Conservation (phyloP, 2,113 vertebrate species). For the Pan troglodytes region NHGRI_mPanTro3-v2.1_pri NC_072404.2:30173001-30173500, state of each 20-base stretch:
- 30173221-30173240: not conserved
- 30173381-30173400: not conserved
- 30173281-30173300: not conserved
- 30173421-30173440: not conserved
- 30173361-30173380: not conserved
- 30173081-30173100: not conserved
- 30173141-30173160: not conserved
- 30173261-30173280: not conserved
- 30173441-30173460: not conserved
- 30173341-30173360: not conserved
- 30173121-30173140: not conserved
- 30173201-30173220: not conserved
- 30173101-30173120: not conserved
- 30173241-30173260: not conserved
- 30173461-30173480: conserved; percentile 3
- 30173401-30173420: not conserved
- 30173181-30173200: not conserved
- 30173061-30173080: not conserved
- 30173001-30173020: not conserved
- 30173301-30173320: not conserved
- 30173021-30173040: not conserved
- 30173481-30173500: not conserved
- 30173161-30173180: not conserved
- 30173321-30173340: not conserved
- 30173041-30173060: not conserved